Base-by-base conservation (phyloP, 2,113 vertebrate species). In the Callipepla squamata region DNA sequence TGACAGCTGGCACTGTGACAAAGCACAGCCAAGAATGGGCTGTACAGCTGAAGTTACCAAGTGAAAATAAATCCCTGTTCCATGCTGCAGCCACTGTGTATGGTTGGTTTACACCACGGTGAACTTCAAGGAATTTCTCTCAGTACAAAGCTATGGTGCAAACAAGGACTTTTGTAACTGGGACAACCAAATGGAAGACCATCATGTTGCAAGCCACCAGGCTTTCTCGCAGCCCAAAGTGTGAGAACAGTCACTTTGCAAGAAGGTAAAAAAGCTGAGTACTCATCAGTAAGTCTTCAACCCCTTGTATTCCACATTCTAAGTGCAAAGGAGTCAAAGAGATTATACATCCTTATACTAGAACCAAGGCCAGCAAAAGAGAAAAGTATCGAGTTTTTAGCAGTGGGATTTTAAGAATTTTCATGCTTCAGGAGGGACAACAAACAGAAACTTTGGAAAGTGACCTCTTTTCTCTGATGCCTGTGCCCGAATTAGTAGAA, bases 61-160 rank as follows among this genome's bases (percentile, higher is more conserved):
- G 58, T 48, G 76, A 87, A 93, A 87, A 94, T 87, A 94, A 96
- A 96, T 74, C 69, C 73, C 72, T 79, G 80, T 93, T 55, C 83
- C 47, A 14, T 48, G 72, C 77, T 93, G 66, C 93, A 94, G 78
- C 65, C 80, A 32, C 75, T 58, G 73, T 15, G 80, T 80, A 8
- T 26, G 32, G 91, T 91, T 92, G 91, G 63, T 78, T 96, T 96
- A 62, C 77, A 18, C 74, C 48, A 55, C 0, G 0, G 26, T 68
- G 85, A 90, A 87, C 74, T 82, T 91, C 28, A 85, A 74, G 80
- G 74, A 70, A 80, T 85, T 89, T 90, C 30, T 47, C 13, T 16
- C 63, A 2, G 6, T 45, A 73, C 34, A 55, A 53, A 84, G 80
- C 76, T 77, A 20, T 26, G 59, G 70, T 8, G 2, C 78, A 44